Conservation (phyloP, 2,797 vertebrate species). For the Eulemur albifrons region DNA sequence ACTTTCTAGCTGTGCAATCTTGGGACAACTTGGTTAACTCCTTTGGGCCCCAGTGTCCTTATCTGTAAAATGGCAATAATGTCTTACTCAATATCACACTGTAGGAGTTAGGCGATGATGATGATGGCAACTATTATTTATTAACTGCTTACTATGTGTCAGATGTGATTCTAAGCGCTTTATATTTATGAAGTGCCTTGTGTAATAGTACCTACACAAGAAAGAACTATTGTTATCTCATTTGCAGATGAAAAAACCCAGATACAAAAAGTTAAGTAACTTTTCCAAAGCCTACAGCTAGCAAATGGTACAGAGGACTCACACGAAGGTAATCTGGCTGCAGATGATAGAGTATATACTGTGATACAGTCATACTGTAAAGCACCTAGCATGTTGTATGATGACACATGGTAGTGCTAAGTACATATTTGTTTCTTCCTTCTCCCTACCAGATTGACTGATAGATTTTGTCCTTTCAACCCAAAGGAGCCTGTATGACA, state of each 20-base stretch:
- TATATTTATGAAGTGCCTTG: neutral
- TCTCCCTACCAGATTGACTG: neutral
- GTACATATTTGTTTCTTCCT: neutral
- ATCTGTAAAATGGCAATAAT: neutral
- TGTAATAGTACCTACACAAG: neutral
- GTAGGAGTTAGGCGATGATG: neutral
- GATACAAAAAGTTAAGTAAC: neutral
- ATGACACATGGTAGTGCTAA: neutral
- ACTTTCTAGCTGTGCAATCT: neutral
- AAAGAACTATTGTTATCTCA: neutral
- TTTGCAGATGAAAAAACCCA: neutral
- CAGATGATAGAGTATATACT: neutral
- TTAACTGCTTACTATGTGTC: neutral
- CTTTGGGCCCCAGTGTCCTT: neutral
- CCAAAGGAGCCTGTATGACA: neutral
- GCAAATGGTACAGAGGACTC: neutral
- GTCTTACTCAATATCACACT: neutral
- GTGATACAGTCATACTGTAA: neutral
- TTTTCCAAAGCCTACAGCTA: neutral
- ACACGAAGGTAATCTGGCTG: neutral
- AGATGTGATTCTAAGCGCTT: conserved; percentile 24
- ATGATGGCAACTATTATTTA: neutral
- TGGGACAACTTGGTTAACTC: neutral
- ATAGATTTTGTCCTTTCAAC: conserved; percentile 21
- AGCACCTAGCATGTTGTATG: neutral